These are phyloP conservation scores for Patiria pectinifera DNA, from an alignment of 53 echinoderm and acorn worm genomes.

Conservation along the genomic window DNA sequence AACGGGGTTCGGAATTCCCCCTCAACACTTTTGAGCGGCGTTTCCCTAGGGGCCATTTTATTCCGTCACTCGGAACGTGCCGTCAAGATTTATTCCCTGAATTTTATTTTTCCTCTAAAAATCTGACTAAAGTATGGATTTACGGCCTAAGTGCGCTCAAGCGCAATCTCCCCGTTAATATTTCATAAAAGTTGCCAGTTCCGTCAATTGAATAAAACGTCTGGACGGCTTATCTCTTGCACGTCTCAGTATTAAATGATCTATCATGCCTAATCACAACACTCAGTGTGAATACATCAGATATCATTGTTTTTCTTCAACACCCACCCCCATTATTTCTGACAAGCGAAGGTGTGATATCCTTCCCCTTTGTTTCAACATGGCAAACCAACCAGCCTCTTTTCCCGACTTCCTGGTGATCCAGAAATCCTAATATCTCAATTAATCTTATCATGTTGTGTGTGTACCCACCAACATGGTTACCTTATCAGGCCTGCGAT, in stretches of 20 bases:
- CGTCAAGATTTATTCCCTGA: conserved; percentile 50
- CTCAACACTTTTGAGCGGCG: conserved; percentile 15
- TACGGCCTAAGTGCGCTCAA: conserved; percentile 45
- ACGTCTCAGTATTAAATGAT: conserved; percentile 3
- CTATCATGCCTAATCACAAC: neutral
- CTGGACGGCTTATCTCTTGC: conserved; percentile 11
- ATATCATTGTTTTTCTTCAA: neutral
- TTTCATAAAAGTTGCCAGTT: conserved; percentile 55
- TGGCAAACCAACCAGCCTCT: neutral
- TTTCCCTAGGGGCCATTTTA: conserved; percentile 37
- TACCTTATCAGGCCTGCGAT: conserved; percentile 34
- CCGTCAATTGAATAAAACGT: conserved; percentile 37
- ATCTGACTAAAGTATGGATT: conserved; percentile 37
- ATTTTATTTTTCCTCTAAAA: conserved; percentile 1
- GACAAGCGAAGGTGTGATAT: neutral
- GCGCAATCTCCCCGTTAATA: conserved; percentile 46
- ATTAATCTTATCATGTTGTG: conserved; percentile 24
- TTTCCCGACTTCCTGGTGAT: neutral
- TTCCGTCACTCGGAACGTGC: conserved; percentile 20
- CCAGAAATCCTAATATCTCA: conserved; percentile 29
- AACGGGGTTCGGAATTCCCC: conserved; percentile 9
- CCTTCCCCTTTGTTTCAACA: neutral
- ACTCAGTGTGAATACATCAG: neutral
- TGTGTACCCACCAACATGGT: neutral
- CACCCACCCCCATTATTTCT: too few species aligned